These are phyloP conservation scores for Rhopalosiphum nymphaeae DNA, from an alignment of 2,888 invertebrate genomes.

Conservation along the genomic window DNA sequence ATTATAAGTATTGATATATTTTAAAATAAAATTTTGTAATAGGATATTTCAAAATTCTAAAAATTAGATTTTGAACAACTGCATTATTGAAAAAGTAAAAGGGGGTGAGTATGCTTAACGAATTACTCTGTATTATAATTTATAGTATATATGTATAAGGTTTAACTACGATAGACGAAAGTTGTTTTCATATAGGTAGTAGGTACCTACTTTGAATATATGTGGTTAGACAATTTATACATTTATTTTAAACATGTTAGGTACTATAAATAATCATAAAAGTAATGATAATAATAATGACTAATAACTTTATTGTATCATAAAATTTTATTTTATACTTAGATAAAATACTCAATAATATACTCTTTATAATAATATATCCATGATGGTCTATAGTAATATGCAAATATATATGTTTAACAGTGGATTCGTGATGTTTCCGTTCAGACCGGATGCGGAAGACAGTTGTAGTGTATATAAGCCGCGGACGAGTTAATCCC, in stretches of 20 bases:
- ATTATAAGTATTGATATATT: no score
- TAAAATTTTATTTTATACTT: neutral
- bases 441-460: slow-evolving; percentile 15
- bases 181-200: neutral
- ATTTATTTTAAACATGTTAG: neutral
- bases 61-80: no score
- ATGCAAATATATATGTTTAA: neutral
- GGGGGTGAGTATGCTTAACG: no score
- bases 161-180: neutral
- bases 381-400: neutral
- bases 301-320: neutral
- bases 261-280: neutral
- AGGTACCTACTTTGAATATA: neutral
- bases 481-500: slow-evolving; percentile 34
- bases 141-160: neutral
- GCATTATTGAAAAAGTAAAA: no score
- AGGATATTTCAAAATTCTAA: no score
- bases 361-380: neutral
- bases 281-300: no score
- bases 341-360: neutral
- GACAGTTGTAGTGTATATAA: slow-evolving; percentile 3
- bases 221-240: neutral
- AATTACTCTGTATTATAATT: no score
- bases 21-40: no score
- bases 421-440: neutral